Evolutionary conservation across 2,888 invertebrate species (phyloP).

Genomic region (Drosophila mulleri): DNA sequence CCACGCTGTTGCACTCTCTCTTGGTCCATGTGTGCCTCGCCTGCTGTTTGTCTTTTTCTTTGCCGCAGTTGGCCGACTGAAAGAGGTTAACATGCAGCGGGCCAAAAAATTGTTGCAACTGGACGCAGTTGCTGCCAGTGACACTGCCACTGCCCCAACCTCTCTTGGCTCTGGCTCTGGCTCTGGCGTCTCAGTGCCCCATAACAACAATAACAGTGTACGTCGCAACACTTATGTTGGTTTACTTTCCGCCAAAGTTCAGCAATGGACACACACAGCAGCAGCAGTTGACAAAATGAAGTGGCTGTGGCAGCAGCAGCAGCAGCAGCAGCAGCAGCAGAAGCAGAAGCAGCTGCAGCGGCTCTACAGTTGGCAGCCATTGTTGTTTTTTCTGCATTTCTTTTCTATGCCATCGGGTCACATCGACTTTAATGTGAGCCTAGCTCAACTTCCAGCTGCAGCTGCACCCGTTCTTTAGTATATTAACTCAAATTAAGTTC

Average conservation of each 20-base stretch:
- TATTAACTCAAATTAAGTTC: not conserved
- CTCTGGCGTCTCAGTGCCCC: constrained; percentile 24
- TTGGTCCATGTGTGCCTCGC: constrained; percentile 11
- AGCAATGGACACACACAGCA: constrained; percentile 34
- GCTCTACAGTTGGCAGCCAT: constrained; percentile 45
- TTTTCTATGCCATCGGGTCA: constrained; percentile 29
- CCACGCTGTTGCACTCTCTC: constrained; percentile 9
- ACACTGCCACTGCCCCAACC: not conserved
- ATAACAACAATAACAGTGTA: constrained; percentile 74
- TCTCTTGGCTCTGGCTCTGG: not conserved
- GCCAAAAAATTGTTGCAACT: constrained; percentile 17
- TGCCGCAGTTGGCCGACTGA: constrained; percentile 42
- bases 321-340: constrained; percentile 13
- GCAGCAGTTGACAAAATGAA: constrained; percentile 54
- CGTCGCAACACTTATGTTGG: constrained; percentile 80
- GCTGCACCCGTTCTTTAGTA: not conserved
- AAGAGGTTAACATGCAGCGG: constrained; percentile 44
- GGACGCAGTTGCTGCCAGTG: constrained; percentile 17
- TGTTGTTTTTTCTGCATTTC: constrained; percentile 22
- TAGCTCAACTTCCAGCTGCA: not conserved
- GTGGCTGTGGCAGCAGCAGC: constrained; percentile 39
- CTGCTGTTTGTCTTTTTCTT: constrained; percentile 26
- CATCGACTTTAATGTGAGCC: constrained; percentile 14
- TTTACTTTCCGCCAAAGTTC: constrained; percentile 70
- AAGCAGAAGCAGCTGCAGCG: constrained; percentile 14